phyloP scores from a whole-genome alignment of 2,113 vertebrate genomes.

The Seriola dumerili region DNA sequence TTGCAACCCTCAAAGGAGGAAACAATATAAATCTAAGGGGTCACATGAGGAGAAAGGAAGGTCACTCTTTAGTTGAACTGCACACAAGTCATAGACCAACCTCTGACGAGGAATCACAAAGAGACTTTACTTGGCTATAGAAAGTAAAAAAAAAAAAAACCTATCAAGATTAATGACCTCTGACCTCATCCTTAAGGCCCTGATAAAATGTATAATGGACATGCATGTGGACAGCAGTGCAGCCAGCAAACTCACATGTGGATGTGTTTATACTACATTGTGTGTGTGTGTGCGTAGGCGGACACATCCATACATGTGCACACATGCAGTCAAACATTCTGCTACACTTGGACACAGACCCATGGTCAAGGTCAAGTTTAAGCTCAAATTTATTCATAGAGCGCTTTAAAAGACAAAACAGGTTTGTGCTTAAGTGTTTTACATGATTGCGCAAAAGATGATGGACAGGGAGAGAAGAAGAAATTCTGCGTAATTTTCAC shows the following conservation, averaged over 20 bases:
- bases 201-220: conserved; percentile 31
- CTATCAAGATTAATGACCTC: conserved; percentile 19
- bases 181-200: conserved; percentile 23
- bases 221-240: conserved; percentile 19
- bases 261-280: conserved; percentile 38
- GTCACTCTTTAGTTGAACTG: no score
- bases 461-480: conserved; percentile 1
- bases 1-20: background rate
- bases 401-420: no score
- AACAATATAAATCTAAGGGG: background rate
- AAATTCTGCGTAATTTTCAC: background rate
- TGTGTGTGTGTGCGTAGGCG: conserved; percentile 32
- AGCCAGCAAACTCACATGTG: conserved; percentile 20
- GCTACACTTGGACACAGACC: conserved; percentile 14
- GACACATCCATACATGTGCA: conserved; percentile 5
- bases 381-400: no score
- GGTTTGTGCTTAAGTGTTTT: no score
- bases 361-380: background rate
- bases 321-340: conserved; percentile 38
- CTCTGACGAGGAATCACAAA: no score
- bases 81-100: no score
- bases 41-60: conserved; percentile 2
- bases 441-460: no score
- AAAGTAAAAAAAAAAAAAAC: background rate
- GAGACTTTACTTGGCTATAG: background rate